These are phyloP conservation scores for Tenualosa thibaudeaui DNA, from an alignment of 2,797 vertebrate species.

Conservation along the genomic window DNA sequence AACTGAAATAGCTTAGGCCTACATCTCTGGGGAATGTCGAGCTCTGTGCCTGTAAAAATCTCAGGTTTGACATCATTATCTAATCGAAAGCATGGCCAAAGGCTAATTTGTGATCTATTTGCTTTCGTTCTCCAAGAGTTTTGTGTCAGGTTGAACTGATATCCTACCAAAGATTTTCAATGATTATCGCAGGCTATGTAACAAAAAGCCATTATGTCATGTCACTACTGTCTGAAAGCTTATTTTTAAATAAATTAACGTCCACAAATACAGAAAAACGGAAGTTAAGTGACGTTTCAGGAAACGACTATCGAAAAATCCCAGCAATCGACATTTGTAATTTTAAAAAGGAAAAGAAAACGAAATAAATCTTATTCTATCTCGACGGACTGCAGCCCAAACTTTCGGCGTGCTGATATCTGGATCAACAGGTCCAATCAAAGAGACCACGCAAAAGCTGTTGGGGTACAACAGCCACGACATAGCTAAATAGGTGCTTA, in stretches of 20 bases:
- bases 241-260: too few species aligned
- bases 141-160: neutral
- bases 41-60: too few species aligned
- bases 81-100: neutral
- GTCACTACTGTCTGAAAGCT: too few species aligned
- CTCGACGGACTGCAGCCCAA: neutral
- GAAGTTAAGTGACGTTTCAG: slow-evolving; percentile 22
- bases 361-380: neutral
- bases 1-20: too few species aligned
- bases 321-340: neutral
- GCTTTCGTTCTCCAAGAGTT: neutral
- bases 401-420: neutral
- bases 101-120: neutral
- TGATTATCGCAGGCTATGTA: too few species aligned
- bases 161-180: too few species aligned
- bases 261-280: neutral
- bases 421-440: slow-evolving; percentile 20
- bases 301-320: slow-evolving; percentile 8
- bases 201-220: too few species aligned
- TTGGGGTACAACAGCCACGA: neutral
- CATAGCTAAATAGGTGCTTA: slow-evolving; percentile 21
- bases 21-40: too few species aligned
- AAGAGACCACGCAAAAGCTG: neutral
- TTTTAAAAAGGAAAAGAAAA: neutral
- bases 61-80: too few species aligned